These are phyloP conservation scores for Germaria angustata DNA, from an alignment of 2,888 invertebrate species.

Conservation along the genomic window DNA sequence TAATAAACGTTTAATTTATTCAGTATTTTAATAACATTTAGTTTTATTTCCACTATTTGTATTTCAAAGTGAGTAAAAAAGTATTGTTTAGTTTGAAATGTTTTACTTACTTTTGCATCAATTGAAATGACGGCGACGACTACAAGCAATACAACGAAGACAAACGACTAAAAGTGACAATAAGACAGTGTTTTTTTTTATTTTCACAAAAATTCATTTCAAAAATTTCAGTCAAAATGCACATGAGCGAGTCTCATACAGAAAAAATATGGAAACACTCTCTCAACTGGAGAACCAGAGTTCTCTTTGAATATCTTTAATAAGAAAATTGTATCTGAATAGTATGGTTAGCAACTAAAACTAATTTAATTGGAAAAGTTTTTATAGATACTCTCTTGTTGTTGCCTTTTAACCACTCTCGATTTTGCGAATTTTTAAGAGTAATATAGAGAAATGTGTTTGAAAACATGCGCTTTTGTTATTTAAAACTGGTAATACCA, in stretches of 20 bases:
- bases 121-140: conserved; percentile 79
- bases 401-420: neutral
- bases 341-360: conserved; percentile 64
- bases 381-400: conserved; percentile 38
- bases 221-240: conserved; percentile 12
- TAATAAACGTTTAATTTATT: neutral
- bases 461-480: conserved; percentile 51
- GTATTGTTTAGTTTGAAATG: conserved; percentile 60
- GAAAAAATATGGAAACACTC: neutral
- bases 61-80: conserved; percentile 69
- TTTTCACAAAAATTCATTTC: conserved; percentile 41
- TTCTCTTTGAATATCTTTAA: conserved; percentile 38
- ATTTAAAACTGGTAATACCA: conserved; percentile 46
- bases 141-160: conserved; percentile 77
- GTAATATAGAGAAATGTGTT: neutral
- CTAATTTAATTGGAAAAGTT: conserved; percentile 35
- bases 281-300: neutral
- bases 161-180: conserved; percentile 76
- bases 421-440: neutral
- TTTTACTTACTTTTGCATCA: conserved; percentile 79
- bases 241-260: conserved; percentile 1
- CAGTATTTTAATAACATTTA: conserved; percentile 23
- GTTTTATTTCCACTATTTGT: conserved; percentile 59
- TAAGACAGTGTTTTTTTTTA: conserved; percentile 57
- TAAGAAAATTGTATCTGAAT: conserved; percentile 55